phyloP scores from a whole-genome alignment of 2,888 invertebrate species.

The Seira ritae region DNA sequence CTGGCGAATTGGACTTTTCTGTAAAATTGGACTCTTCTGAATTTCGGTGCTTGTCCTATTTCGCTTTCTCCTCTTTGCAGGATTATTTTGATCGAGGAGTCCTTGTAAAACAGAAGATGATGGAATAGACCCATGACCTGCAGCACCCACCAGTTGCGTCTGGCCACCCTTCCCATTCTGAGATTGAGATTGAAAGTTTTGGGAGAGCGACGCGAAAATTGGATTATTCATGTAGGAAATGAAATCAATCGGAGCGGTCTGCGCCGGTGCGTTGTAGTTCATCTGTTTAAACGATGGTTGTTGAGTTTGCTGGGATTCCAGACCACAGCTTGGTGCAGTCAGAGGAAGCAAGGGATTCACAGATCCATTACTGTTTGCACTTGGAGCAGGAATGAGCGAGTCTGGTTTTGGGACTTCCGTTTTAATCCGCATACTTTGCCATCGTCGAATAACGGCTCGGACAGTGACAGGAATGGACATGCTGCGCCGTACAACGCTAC shows the following conservation, averaged over 20 bases:
- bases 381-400: conserved; percentile 53
- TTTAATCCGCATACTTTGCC: conserved; percentile 84
- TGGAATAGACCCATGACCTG: conserved; percentile 29
- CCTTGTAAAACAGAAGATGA: conserved; percentile 44
- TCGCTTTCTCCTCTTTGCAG: conserved; percentile 67
- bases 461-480: conserved; percentile 95
- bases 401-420: conserved; percentile 70
- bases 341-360: conserved; percentile 49
- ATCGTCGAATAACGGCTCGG: conserved; percentile 89
- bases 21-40: conserved; percentile 67
- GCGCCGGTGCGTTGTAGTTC: conserved; percentile 49
- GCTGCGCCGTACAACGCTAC: conserved; percentile 87
- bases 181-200: conserved; percentile 43
- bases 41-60: conserved; percentile 69
- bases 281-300: conserved; percentile 43
- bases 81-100: conserved; percentile 70
- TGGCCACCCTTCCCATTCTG: conserved; percentile 41
- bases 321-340: conserved; percentile 43
- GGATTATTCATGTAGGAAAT: conserved; percentile 49
- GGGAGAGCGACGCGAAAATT: conserved; percentile 43
- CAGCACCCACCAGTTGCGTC: conserved; percentile 19
- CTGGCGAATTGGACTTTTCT: conserved; percentile 48
- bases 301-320: conserved; percentile 48
- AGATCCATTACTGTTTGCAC: conserved; percentile 35
- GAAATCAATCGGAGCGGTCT: conserved; percentile 48